phyloP scores from a whole-genome alignment of 2,888 invertebrate species.

The Hipparchia semele region DNA sequence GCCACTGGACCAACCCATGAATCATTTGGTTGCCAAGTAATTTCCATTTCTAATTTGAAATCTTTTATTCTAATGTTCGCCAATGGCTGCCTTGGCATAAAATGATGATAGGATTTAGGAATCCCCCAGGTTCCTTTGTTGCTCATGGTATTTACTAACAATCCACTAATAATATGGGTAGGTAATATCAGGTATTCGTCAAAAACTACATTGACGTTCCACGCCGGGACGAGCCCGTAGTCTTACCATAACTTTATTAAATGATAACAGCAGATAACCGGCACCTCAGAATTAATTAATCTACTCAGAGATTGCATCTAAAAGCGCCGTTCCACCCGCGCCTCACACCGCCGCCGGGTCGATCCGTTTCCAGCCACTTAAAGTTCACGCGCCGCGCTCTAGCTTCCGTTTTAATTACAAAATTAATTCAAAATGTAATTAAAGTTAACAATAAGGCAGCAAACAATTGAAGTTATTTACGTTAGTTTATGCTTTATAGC shows the following conservation, averaged over 20 bases:
- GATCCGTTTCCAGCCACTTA: constrained; percentile 83
- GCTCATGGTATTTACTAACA: no score
- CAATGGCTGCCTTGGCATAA: no score
- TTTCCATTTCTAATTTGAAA: no score
- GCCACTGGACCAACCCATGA: no score
- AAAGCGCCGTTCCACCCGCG: constrained; percentile 52
- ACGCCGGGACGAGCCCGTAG: constrained; percentile 47
- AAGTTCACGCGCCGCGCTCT: constrained; percentile 83
- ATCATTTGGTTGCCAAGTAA: no score
- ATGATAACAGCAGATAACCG: constrained; percentile 82
- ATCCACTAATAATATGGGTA: no score
- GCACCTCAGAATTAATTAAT: constrained; percentile 84
- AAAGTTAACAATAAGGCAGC: constrained; percentile 84
- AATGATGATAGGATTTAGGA: no score
- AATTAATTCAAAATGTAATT: constrained; percentile 85
- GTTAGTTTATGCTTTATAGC: constrained; percentile 74
- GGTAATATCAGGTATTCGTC: no score
- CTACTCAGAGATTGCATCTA: constrained; percentile 83
- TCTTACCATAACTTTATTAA: constrained; percentile 77
- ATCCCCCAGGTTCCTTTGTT: no score
- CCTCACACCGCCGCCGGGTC: constrained; percentile 55
- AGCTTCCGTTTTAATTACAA: constrained; percentile 85
- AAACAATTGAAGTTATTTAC: constrained; percentile 84
- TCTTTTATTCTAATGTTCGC: no score
- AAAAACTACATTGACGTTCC: constrained; percentile 47